A percentile compares a stretch with the other conserved stretches of the same genome.
Evolutionary conservation across 2,797 vertebrate genomes (phyloP).

Genomic region (Carduelis carduelis): DNA sequence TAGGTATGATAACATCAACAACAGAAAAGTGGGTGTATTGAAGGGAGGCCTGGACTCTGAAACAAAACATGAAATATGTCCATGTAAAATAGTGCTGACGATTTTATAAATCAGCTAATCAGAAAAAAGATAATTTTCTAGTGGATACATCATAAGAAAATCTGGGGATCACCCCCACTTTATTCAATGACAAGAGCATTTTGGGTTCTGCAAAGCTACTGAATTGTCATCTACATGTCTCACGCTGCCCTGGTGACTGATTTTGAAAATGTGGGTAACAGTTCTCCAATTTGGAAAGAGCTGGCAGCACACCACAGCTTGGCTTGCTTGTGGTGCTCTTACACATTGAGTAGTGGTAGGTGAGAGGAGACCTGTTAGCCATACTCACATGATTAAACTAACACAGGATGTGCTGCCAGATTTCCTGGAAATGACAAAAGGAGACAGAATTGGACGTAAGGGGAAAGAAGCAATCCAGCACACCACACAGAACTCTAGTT

Average conservation of each 20-base stretch:
- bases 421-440: not conserved
- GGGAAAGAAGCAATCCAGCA: not conserved
- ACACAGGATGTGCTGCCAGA: not conserved
- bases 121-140: not conserved
- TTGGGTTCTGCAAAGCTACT: not conserved
- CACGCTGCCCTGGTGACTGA: not conserved
- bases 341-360: accelerated
- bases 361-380: not conserved
- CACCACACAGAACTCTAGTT: not conserved
- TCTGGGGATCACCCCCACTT: not conserved
- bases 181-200: not conserved
- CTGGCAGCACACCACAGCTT: not conserved
- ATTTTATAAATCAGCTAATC: not conserved
- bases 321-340: not conserved
- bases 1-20: not conserved
- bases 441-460: not conserved
- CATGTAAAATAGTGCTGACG: not conserved
- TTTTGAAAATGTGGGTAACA: not conserved
- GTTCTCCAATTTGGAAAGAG: not conserved
- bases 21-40: not conserved
- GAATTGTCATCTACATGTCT: not conserved
- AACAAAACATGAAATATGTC: not conserved
- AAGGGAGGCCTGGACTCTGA: not conserved
- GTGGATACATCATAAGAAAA: not conserved
- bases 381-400: not conserved